Evolutionary conservation across 2,888 invertebrate species (phyloP), one percentile per base, ranked within the genome.

Genomic region (Cosmia pyralina): DNA sequence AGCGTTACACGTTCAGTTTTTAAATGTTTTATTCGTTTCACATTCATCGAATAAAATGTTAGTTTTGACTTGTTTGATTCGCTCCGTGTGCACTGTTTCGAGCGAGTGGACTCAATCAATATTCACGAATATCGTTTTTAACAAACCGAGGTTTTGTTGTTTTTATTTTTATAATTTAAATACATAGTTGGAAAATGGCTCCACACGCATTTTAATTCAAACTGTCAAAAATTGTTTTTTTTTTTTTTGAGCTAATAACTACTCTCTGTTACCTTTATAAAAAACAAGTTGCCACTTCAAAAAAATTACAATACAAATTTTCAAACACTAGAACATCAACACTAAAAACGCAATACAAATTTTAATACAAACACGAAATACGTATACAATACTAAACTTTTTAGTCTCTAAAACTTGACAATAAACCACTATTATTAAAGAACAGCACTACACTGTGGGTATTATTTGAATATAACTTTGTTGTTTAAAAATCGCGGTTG

Each of bases 301-400:
- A 77, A 65, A 73, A 62, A 71, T 58, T 34, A 57, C 11, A 77
- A 69, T 64, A 69, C 13, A 58, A 59, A 38, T 50, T 65, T 52
- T 77, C 19, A 77, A 72, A 78, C 78, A 80, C 76, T 83, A 72
- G 17, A 78, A 83, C 69, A 75, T 73, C 53, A 84, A 85, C 81
- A 83, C 84, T 81, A 81, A 72, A 75, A 81, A 83, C 76, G 53
- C 81, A 41, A 22, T 22, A 44, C 80, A 85, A 22, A n/a, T n/a
- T n/a, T n/a, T n/a, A n/a, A 53, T 73, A 75, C 66, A 78, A 84
- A 82, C 85, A 83, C 82, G 63, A 65, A 77, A 76, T 75, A 67
- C 58, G 52, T 72, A 17, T 76, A 79, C 66, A 82, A 82, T 76
- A 75, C 77, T 75, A 77, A 67, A 76, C 53, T 82, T 75, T 64